Evolutionary conservation across 2,888 invertebrate species (phyloP).

Genomic region (Epinotia bilunana): DNA sequence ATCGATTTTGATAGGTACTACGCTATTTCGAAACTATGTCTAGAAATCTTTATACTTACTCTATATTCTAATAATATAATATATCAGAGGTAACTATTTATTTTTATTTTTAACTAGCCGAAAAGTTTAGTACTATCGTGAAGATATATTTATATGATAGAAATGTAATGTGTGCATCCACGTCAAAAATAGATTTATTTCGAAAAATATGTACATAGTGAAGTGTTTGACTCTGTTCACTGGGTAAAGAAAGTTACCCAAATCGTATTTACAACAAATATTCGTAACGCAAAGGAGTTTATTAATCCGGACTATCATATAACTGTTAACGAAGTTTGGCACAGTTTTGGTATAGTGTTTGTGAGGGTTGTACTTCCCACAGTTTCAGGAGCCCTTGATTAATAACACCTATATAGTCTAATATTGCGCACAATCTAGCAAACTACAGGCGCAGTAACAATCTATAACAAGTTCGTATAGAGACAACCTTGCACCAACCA

Average conservation of each 20-base stretch:
- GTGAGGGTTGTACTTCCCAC: neutral
- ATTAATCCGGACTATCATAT: neutral
- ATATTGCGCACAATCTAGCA: conserved; percentile 5
- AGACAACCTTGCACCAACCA: neutral
- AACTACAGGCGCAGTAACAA: neutral
- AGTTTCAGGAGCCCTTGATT: neutral
- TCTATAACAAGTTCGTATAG: neutral
- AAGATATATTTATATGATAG: neutral
- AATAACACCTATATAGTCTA: neutral
- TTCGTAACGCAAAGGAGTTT: neutral
- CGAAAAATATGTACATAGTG: neutral
- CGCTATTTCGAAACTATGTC: too few relatives aligned
- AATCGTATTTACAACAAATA: neutral
- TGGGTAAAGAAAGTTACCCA: neutral
- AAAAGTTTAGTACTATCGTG: neutral
- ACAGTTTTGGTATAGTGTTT: neutral
- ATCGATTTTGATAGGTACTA: too few relatives aligned
- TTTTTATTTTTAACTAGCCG: neutral
- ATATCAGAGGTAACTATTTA: too few relatives aligned
- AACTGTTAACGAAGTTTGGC: conserved; percentile 1
- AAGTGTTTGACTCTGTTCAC: neutral
- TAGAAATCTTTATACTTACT: too few relatives aligned
- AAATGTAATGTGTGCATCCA: neutral
- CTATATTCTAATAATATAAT: too few relatives aligned
- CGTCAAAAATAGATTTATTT: neutral